Conservation (phyloP, 2,113 vertebrate genomes). For the Ia io region DNA sequence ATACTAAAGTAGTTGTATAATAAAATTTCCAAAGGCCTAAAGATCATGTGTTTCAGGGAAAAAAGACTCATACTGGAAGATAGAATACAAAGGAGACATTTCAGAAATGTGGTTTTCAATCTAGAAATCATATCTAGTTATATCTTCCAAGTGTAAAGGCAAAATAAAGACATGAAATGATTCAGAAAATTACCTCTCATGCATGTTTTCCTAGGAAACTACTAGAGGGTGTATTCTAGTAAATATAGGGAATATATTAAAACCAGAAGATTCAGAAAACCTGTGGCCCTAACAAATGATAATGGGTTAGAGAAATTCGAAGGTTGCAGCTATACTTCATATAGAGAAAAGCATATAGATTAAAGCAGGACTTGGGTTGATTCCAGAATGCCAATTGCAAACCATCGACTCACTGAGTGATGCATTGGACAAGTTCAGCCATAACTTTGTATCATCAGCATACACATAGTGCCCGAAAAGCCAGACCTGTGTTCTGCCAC, state of each 20-base stretch:
- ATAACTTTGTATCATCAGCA: background rate
- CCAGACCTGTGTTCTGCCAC: background rate
- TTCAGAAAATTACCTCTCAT: background rate
- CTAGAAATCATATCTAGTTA: background rate
- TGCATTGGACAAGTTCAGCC: background rate
- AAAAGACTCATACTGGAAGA: background rate
- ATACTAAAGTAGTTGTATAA: background rate
- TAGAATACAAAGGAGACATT: background rate
- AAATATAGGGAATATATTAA: background rate
- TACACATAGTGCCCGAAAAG: background rate
- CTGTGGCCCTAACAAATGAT: background rate
- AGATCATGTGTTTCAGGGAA: background rate
- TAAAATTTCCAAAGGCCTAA: background rate
- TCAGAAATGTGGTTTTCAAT: background rate
- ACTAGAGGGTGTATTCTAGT: background rate
- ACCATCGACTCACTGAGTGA: background rate
- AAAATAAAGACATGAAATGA: background rate
- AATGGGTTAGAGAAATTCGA: background rate
- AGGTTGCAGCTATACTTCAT: background rate
- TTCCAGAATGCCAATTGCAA: background rate
- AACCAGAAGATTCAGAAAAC: background rate
- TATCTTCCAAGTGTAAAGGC: background rate
- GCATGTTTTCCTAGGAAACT: background rate
- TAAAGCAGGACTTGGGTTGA: background rate
- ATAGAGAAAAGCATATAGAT: background rate